Percentiles rank a stretch among this genome's conserved stretches.
Conservation (phyloP, 1,140 invertebrate genomes). For the Leucophenga varia region DNA sequence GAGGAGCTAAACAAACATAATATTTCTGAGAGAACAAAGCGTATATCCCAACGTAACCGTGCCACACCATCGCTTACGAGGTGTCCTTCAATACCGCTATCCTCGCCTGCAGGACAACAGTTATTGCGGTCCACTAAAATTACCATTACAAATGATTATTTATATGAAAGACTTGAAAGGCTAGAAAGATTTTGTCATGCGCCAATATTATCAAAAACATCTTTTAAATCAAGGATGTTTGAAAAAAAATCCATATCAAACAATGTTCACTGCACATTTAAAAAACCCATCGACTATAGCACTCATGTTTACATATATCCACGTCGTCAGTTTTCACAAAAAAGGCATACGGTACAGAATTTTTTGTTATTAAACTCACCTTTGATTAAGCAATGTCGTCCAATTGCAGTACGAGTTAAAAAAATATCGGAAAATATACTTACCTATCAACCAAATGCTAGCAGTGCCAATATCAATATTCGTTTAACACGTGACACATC, state of each 20-base stretch:
- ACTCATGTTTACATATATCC: slow-evolving; percentile 59
- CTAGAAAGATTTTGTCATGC: slow-evolving; percentile 60
- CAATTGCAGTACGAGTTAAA: slow-evolving; percentile 57
- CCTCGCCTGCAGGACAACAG: slow-evolving; percentile 61
- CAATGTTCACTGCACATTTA: slow-evolving; percentile 58
- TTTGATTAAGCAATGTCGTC: slow-evolving; percentile 54
- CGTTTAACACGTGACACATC: slow-evolving; percentile 48
- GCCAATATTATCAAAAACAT: slow-evolving; percentile 50
- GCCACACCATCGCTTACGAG: slow-evolving; percentile 57
- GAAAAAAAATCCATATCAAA: slow-evolving; percentile 50
- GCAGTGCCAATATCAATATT: slow-evolving; percentile 45
- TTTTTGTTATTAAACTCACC: slow-evolving; percentile 48
- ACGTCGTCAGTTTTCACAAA: slow-evolving; percentile 45
- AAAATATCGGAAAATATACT: slow-evolving; percentile 50
- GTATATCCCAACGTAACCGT: slow-evolving; percentile 57
- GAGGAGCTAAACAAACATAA: slow-evolving; percentile 26
- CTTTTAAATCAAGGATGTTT: slow-evolving; percentile 58
- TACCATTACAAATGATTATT: slow-evolving; percentile 57
- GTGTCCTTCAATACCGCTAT: slow-evolving; percentile 60
- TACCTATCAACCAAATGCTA: slow-evolving; percentile 43
- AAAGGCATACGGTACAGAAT: slow-evolving; percentile 35
- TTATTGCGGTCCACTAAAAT: slow-evolving; percentile 59
- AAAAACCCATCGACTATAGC: slow-evolving; percentile 44
- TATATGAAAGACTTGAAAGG: slow-evolving; percentile 60
- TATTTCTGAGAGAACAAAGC: slow-evolving; percentile 33